Base-by-base conservation (phyloP, 2,888 invertebrate genomes). In the Parnassius apollo region DNA sequence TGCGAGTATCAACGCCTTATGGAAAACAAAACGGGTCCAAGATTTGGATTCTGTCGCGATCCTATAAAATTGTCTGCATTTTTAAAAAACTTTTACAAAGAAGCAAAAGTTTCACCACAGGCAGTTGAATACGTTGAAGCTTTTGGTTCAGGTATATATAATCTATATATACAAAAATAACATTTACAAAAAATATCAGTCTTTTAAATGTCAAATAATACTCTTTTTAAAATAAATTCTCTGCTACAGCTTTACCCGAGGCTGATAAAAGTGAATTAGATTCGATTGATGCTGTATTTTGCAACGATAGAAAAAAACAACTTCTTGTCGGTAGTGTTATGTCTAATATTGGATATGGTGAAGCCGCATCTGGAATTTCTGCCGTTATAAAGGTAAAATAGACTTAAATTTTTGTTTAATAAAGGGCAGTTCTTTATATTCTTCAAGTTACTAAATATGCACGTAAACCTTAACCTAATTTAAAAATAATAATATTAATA, bases 71-170 rank as follows among this genome's bases (percentile, higher is more conserved):
- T 93, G 65, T 84, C 85, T 12, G 75, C 83, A 18, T 86, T 95
- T 9, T 71, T 95, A 0, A 82, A 83, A 2, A 91, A 92, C 48
- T 93, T 95, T 68, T 95, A 95, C 68, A 72, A 90, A 7, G 93
- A 94, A 75, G 93, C 94, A 18, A 86, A 92, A 42, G 77, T 98
- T 11, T 88, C 94, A 57, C 96, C 97, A 0, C 78, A 85, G 9
- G 85, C 89, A 1, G 92, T 98, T 9, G 93, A 94, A 66, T 98
- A 95, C 77, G 92, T 98, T 2, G 98, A 98, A 86, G 96, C 97
- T 46, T 96, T 96, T 73, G 95, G 96, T 65, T 95, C 95, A 66
- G 96, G 96, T 88, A 74, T 45, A 18, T 13, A 13, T 12, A 48
- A n/a, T 48, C 18, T 18, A 18, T 18, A 18, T 18, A 18, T 18